Evolutionary conservation across 2,888 invertebrate genomes (phyloP), one percentile per base, ranked within the genome.

Genomic region (Lathronympha strigana): DNA sequence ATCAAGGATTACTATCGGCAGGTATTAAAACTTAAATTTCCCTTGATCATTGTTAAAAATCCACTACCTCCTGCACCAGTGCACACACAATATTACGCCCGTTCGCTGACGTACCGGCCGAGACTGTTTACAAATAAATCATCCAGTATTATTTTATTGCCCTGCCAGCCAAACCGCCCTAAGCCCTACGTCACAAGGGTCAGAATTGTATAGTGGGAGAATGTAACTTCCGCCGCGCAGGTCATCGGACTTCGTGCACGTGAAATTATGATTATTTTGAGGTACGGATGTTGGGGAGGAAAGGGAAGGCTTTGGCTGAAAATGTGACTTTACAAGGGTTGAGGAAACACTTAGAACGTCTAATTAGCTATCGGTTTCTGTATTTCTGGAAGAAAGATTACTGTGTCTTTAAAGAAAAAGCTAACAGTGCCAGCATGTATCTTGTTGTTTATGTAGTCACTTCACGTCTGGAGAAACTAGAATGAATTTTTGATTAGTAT

Each of bases 71-170:
- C 50, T 43, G 62, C 33, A 51, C 23, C 47, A 57, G 64, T 63
- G 54, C 67, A 33, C 67, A 58, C 68, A 68, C 67, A 67, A 68
- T 71, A 71, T 71, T 67, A 68, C 84, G 74, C 72, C 71, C 73
- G 74, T 66, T 75, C 87, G 88, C 80, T 87, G 89, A 88, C 88
- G 84, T 76, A 78, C 79, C 79, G 73, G 73, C 72, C 76, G 76
- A 75, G 78, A 79, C 76, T 91, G 90, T 91, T 90, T 91, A 91
- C 90, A 90, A 90, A 91, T 90, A 90, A 88, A 90, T 90, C 90
- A 90, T 90, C 86, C 81, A 80, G 83, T 77, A 84, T 88, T 87
- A 86, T 86, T 88, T 84, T 84, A 85, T 84, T 83, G 79, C 82
- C 80, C 77, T 79, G 77, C 78, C 72, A 76, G 72, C 74, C 77